Evolutionary conservation across 2,888 invertebrate genomes (phyloP), one percentile per base, ranked within the genome.

Genomic region (Eristalis arbustorum): DNA sequence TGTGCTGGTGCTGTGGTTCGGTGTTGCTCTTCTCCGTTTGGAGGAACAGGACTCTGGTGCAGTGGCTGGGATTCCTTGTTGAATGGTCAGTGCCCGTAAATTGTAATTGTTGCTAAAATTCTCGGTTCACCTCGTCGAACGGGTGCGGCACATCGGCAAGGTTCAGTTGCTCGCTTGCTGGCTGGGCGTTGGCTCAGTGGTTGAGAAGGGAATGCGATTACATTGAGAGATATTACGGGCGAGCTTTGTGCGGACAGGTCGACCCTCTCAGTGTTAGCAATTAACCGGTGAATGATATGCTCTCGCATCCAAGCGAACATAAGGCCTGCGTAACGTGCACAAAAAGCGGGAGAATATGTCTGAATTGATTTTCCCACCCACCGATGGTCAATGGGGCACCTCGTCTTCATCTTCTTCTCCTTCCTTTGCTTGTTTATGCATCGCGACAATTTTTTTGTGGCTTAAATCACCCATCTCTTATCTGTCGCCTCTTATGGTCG

Each of bases 71-170:
- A 59, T 5, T 61, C 14, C 13, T 25, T 42, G 25, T 42, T 22
- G 31, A 42, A 23, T 66, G 67, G 67, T 76, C 76, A 62, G 34
- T 62, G 25, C 1, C 13, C 37, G 62, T 18, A 25, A 25, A n/a
- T 18, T 68, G 68, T 37, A 69, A 62, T 56, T 69, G 62, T 68
- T 63, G 68, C 62, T 63, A 18, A 56, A 37, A 68, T 69, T 25
- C 57, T 68, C 67, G 68, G 62, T 69, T 68, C 68, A 42, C 37
- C 68, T 72, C 11, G n/a, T 23, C 22, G 67, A 56, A 18, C 31
- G 13, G 13, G 62, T 31, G 10, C 34, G 28, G 31, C 42, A 62
- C 40, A 1, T 1, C 10, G 18, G 28, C n/a, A 62, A 13, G 1
- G 42, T 10, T 42, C 42, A 23, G 18, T 25, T 22, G 40, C 23